A percentile compares a stretch with the other conserved stretches of the same genome.
Evolutionary conservation across 2,113 vertebrate genomes (phyloP).

Genomic region (Corydoras maculifer): DNA sequence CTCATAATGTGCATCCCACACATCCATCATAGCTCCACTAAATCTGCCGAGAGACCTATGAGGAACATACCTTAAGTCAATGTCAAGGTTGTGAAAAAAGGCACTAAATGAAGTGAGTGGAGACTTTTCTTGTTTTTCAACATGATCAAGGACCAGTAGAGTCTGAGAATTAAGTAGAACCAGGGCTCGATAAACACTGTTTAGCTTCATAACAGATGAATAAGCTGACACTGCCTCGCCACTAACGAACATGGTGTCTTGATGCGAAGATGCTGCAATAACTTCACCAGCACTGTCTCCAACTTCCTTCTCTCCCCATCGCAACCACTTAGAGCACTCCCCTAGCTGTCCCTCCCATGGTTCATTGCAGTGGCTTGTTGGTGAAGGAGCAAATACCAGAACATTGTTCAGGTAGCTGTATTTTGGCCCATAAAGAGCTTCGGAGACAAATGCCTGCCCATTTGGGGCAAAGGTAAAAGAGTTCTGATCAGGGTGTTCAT

Average conservation of each 20-base stretch:
- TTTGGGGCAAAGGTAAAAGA: slow-evolving; percentile 98
- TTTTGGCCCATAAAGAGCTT: slow-evolving; percentile 95
- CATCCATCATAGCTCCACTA: slow-evolving; percentile 93
- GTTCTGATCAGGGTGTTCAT: slow-evolving; percentile 96
- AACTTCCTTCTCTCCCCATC: slow-evolving; percentile 81
- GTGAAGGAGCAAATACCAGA: slow-evolving; percentile 86
- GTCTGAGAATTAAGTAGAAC: slow-evolving; percentile 90
- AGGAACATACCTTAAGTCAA: slow-evolving; percentile 92
- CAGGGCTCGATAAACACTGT: slow-evolving; percentile 83
- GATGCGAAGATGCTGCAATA: slow-evolving; percentile 77
- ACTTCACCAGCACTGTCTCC: slow-evolving; percentile 82
- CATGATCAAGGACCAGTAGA: slow-evolving; percentile 85
- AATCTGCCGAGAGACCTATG: slow-evolving; percentile 80
- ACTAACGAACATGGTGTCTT: slow-evolving; percentile 84
- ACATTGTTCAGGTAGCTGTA: slow-evolving; percentile 92
- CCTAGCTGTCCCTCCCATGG: slow-evolving; percentile 97
- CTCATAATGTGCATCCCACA: slow-evolving; percentile 97
- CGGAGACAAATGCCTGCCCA: slow-evolving; percentile 94
- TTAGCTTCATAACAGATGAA: slow-evolving; percentile 82
- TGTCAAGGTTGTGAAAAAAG: slow-evolving; percentile 98
- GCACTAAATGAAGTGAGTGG: slow-evolving; percentile 81
- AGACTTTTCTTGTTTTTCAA: slow-evolving; percentile 77
- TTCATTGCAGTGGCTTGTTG: slow-evolving; percentile 85
- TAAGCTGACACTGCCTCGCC: slow-evolving; percentile 85
- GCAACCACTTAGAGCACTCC: slow-evolving; percentile 92